These are phyloP conservation scores for Pseudomugil gertrudae DNA, from an alignment of 2,797 vertebrate species.

Conservation along the genomic window DNA sequence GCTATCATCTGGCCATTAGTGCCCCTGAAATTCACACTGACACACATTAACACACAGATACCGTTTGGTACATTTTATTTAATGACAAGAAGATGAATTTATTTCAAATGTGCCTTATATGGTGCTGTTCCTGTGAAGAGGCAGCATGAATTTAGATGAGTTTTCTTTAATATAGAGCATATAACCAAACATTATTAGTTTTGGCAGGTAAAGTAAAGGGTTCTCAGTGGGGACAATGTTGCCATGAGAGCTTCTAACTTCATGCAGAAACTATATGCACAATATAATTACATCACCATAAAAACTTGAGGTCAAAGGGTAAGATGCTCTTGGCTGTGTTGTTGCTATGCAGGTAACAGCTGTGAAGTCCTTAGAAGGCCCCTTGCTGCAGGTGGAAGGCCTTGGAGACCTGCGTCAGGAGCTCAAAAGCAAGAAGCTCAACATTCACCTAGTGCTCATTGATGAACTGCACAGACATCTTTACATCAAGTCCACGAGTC, in stretches of 20 bases:
- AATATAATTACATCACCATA: not conserved
- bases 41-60: slow-evolving; percentile 4
- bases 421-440: slow-evolving; percentile 98
- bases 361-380: slow-evolving; percentile 92
- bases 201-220: not conserved
- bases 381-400: slow-evolving; percentile 94
- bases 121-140: slow-evolving; percentile 24
- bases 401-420: slow-evolving; percentile 95
- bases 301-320: not conserved
- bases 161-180: not conserved
- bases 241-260: too few species aligned
- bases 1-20: slow-evolving; percentile 79
- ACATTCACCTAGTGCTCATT: slow-evolving; percentile 94
- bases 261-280: not conserved
- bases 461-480: slow-evolving; percentile 96
- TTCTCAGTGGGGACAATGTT: too few species aligned
- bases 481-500: slow-evolving; percentile 95
- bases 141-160: slow-evolving; percentile 5
- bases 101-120: slow-evolving; percentile 71
- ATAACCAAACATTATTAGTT: not conserved
- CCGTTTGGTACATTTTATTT: slow-evolving; percentile 62
- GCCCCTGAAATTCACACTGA: slow-evolving; percentile 62
- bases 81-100: slow-evolving; percentile 79
- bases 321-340: slow-evolving; percentile 6
- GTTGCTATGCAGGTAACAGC: slow-evolving; percentile 88